phyloP scores from a whole-genome alignment of 2,113 vertebrate species.

The Columbina picui region DNA sequence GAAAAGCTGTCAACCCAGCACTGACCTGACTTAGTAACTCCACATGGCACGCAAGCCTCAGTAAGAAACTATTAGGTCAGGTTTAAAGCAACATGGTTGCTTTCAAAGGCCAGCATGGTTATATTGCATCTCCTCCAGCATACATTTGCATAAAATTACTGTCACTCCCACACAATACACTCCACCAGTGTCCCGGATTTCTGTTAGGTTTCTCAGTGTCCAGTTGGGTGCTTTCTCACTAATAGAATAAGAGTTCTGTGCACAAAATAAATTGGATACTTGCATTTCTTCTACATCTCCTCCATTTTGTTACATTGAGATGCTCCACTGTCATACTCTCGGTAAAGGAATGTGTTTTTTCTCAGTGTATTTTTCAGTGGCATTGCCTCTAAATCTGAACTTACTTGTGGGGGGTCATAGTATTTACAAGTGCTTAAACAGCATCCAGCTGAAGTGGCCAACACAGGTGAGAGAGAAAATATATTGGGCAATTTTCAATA shows the following conservation, averaged over 20 bases:
- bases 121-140: not conserved
- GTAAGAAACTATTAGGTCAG: not conserved
- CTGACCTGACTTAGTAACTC: not conserved
- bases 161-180: not conserved
- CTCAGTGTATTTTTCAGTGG: not conserved
- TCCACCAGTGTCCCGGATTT: not conserved
- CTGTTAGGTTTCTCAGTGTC: not conserved
- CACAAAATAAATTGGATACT: not conserved
- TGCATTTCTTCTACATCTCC: not conserved
- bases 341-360: not conserved
- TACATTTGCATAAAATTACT: not conserved
- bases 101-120: not conserved
- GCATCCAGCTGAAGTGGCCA: not conserved
- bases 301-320: not conserved
- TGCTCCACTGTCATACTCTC: not conserved
- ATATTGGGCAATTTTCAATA: not conserved
- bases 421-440: not conserved
- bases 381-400: not conserved
- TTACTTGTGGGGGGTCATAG: not conserved
- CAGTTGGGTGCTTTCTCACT: not conserved
- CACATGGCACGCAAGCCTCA: not conserved
- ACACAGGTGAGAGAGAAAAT: not conserved
- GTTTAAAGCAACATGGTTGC: not conserved
- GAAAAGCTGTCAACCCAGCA: not conserved
- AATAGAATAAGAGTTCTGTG: not conserved